A percentile compares a stretch with the other conserved stretches of the same genome.
Evolutionary conservation across 2,888 invertebrate genomes (phyloP).

Genomic region (Oscheius sp.): DNA sequence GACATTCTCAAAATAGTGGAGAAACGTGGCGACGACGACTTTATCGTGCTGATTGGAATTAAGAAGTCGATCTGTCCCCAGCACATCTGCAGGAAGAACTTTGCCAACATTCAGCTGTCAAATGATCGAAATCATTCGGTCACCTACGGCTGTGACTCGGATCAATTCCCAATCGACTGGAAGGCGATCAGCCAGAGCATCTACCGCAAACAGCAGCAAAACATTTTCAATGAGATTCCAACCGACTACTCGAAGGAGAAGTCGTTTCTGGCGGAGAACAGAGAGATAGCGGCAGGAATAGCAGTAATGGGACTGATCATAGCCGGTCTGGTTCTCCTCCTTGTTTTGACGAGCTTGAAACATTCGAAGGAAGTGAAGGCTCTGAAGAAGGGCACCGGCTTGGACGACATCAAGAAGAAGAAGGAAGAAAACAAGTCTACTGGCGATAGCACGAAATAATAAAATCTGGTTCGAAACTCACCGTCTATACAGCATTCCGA

Average conservation of each 20-base stretch:
- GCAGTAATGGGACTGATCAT: slow-evolving; percentile 17
- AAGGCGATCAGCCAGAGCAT: not conserved
- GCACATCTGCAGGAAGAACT: slow-evolving; percentile 20
- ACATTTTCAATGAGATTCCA: slow-evolving; percentile 10
- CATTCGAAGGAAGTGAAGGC: slow-evolving; percentile 16
- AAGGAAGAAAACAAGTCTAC: not conserved
- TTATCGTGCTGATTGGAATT: slow-evolving; percentile 2
- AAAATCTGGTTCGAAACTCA: not conserved
- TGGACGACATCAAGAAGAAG: slow-evolving; percentile 7
- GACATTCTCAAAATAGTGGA: not conserved
- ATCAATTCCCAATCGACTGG: not conserved
- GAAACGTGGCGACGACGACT: not conserved
- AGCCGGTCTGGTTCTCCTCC: not conserved
- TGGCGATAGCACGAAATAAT: too few relatives aligned
- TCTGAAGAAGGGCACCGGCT: slow-evolving; percentile 1
- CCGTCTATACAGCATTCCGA: slow-evolving; percentile 7
- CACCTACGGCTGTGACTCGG: slow-evolving; percentile 4
- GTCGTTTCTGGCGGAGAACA: not conserved
- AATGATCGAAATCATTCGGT: not conserved
- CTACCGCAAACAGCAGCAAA: not conserved
- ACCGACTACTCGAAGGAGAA: not conserved
- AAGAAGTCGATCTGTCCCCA: not conserved
- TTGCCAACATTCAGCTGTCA: slow-evolving; percentile 4
- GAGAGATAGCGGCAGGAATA: slow-evolving; percentile 12
- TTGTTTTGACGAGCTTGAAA: slow-evolving; percentile 4